These are phyloP conservation scores for Calliphora vicina DNA, from an alignment of 1,140 invertebrate genomes.

Conservation along the genomic window DNA sequence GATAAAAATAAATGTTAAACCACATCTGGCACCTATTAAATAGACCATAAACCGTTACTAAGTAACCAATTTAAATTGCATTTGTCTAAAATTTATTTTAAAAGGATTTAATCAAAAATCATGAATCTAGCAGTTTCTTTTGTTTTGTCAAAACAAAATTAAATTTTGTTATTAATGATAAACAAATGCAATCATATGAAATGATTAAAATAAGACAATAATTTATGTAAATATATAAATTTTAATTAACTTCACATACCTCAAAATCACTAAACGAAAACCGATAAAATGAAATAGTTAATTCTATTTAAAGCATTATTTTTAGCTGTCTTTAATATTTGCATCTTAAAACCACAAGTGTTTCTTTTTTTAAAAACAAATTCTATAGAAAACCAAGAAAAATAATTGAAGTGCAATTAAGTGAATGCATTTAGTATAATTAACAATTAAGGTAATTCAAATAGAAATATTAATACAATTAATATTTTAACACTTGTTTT, in stretches of 20 bases:
- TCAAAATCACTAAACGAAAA: neutral
- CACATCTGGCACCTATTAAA: no score
- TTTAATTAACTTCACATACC: slow-evolving; percentile 13
- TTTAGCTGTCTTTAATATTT: neutral
- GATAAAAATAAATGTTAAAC: no score
- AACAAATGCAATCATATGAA: neutral
- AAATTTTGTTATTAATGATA: no score
- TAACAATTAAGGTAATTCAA: slow-evolving; percentile 11
- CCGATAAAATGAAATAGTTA: neutral
- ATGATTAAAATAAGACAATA: neutral
- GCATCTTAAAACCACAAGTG: neutral
- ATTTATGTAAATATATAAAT: neutral
- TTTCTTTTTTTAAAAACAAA: neutral
- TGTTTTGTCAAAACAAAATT: neutral
- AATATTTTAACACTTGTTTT: neutral
- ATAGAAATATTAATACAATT: neutral
- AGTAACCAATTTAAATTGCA: no score
- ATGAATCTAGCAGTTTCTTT: neutral
- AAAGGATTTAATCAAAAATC: slow-evolving; percentile 1
- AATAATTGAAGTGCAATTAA: slow-evolving; percentile 10
- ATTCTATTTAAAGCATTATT: neutral
- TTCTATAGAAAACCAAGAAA: neutral
- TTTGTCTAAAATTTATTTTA: no score
- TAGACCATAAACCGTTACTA: no score
- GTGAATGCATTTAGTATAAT: slow-evolving; percentile 1